Percentiles rank a stretch among this genome's conserved stretches.
phyloP scores from a whole-genome alignment of 2,113 vertebrate species.

The Todiramphus saurophagus region DNA sequence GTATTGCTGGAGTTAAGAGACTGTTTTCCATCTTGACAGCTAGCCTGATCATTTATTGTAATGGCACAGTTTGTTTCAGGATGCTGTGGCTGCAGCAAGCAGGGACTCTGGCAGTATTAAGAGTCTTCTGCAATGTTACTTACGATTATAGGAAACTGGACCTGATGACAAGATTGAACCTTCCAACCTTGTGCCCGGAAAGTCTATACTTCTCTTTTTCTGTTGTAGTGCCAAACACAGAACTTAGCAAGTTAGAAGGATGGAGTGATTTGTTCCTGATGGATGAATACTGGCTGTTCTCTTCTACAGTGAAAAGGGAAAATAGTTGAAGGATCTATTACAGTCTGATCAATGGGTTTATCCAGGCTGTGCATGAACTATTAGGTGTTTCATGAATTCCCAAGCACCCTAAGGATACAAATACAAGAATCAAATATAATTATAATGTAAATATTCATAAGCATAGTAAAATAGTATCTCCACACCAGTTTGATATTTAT shows the following conservation, averaged over 20 bases:
- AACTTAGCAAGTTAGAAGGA: neutral
- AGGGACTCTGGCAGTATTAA: neutral
- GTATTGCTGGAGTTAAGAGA: neutral
- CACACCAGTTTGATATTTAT: neutral
- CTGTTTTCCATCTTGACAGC: neutral
- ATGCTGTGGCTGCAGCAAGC: neutral
- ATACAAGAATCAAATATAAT: neutral
- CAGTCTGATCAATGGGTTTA: constrained; percentile 2
- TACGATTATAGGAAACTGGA: neutral
- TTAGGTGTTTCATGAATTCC: constrained; percentile 20
- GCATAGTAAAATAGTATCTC: neutral
- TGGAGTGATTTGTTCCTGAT: neutral
- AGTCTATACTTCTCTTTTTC: neutral
- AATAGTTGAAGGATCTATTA: neutral
- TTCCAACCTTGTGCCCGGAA: neutral
- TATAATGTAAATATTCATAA: constrained; percentile 19
- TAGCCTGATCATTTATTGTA: neutral
- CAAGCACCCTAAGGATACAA: neutral
- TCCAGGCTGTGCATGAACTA: neutral
- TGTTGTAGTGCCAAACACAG: neutral
- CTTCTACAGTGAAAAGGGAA: neutral
- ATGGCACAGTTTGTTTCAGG: neutral
- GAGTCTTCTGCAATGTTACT: neutral
- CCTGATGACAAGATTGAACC: neutral
- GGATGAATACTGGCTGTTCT: neutral